These are phyloP conservation scores for Protosalanx chinensis DNA, from an alignment of 2,797 vertebrate species.

Conservation along the genomic window DNA sequence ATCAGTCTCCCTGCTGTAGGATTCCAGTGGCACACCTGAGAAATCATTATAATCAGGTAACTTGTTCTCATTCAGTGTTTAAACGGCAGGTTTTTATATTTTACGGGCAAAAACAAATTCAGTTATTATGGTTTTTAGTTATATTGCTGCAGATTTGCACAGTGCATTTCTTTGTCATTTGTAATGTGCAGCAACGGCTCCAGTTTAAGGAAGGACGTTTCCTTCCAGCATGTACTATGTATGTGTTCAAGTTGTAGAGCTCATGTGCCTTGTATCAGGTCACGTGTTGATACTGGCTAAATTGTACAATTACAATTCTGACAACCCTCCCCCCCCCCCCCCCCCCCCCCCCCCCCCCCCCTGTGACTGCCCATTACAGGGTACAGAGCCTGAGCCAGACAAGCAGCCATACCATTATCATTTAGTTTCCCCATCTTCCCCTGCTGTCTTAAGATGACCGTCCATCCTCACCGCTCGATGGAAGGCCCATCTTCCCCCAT, in stretches of 20 bases:
- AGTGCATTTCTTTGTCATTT: slow-evolving; percentile 76
- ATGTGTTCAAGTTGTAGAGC: slow-evolving; percentile 72
- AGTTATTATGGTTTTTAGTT: slow-evolving; percentile 19
- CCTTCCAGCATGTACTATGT: slow-evolving; percentile 73
- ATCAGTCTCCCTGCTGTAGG: slow-evolving; percentile 23
- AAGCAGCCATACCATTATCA: slow-evolving; percentile 42
- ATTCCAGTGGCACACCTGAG: slow-evolving; percentile 17
- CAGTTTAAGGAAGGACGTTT: slow-evolving; percentile 54
- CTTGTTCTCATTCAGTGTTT: slow-evolving; percentile 17
- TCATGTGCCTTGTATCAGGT: slow-evolving; percentile 87
- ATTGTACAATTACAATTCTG: slow-evolving; percentile 19
- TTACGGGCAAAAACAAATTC: slow-evolving; percentile 18
- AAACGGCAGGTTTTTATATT: slow-evolving; percentile 25
- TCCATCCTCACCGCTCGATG: slow-evolving; percentile 26
- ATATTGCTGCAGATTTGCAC: slow-evolving; percentile 54
- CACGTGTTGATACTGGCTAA: slow-evolving; percentile 72
- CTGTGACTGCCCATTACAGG: slow-evolving; percentile 25
- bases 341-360: background rate
- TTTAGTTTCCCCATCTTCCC: slow-evolving; percentile 37
- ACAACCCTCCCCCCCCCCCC: background rate
- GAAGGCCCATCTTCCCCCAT: background rate
- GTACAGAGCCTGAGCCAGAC: slow-evolving; percentile 44
- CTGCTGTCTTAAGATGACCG: slow-evolving; percentile 46
- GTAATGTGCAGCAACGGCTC: slow-evolving; percentile 55
- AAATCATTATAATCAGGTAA: slow-evolving; percentile 16